Conservation (phyloP, 2,888 invertebrate species). For the Oxystoma pomonae region DNA sequence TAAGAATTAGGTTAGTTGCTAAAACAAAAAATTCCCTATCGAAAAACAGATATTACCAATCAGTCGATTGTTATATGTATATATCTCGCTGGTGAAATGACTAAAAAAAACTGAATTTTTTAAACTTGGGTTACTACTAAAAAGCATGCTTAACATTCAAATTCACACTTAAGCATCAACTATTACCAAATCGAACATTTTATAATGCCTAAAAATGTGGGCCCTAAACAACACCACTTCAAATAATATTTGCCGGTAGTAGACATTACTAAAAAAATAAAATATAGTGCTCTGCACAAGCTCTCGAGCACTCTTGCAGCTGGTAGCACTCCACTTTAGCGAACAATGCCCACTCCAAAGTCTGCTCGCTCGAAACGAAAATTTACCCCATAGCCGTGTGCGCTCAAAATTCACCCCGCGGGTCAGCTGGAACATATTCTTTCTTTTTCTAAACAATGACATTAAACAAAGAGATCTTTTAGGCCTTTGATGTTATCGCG, state of each 20-base stretch:
- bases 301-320: conserved; percentile 4
- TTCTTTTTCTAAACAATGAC: not conserved
- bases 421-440: not conserved
- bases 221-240: too few relatives aligned
- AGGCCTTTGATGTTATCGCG: not conserved
- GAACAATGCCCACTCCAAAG: not conserved
- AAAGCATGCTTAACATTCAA: too few relatives aligned
- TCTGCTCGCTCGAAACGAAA: not conserved
- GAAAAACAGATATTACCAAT: too few relatives aligned
- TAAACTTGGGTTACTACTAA: too few relatives aligned
- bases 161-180: too few relatives aligned
- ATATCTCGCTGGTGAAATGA: too few relatives aligned
- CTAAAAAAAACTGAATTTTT: too few relatives aligned
- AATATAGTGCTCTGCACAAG: not conserved
- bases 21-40: too few relatives aligned
- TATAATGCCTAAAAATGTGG: too few relatives aligned
- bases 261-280: not conserved
- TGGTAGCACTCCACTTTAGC: not conserved
- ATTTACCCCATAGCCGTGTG: not conserved
- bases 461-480: not conserved
- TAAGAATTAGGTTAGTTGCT: too few relatives aligned
- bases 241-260: not conserved
- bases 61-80: too few relatives aligned
- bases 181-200: too few relatives aligned
- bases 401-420: not conserved